Conservation (phyloP, 2,888 invertebrate species). For the Xiphydria camelus region DNA sequence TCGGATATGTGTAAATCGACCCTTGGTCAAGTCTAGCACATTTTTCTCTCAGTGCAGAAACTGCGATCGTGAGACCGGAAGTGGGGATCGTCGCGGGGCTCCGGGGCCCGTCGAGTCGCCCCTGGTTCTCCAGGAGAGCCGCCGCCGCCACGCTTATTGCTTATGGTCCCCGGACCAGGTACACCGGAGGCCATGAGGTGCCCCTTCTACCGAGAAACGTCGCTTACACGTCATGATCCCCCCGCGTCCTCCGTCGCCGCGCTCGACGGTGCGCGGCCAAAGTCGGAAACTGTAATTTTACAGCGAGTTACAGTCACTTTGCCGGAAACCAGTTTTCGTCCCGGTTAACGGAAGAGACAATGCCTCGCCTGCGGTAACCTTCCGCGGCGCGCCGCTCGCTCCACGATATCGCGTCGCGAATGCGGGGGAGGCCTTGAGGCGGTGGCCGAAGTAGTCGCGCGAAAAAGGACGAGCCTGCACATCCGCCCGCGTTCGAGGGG, state of each 20-base stretch:
- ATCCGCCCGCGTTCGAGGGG: no score
- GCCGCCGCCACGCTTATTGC: no score
- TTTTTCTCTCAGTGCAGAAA: no score
- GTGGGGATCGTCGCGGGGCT: background rate
- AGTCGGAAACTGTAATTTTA: conserved; percentile 3
- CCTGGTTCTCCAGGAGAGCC: conserved; percentile 9
- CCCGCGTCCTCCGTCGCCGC: background rate
- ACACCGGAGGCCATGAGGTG: conserved; percentile 11
- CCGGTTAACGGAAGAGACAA: background rate
- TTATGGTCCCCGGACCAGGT: no score
- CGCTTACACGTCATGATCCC: background rate
- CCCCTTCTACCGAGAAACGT: conserved; percentile 12
- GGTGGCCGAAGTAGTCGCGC: no score
- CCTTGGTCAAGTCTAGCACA: no score
- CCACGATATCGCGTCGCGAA: no score
- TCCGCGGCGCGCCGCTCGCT: no score
- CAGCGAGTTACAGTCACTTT: background rate
- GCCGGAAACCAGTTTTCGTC: background rate
- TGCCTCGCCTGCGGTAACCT: no score
- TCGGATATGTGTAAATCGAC: no score
- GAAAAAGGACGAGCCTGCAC: no score
- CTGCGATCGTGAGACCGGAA: conserved; percentile 1
- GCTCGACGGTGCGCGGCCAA: background rate
- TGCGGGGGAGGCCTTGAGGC: no score
- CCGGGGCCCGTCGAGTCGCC: conserved; percentile 3